Evolutionary conservation across 2,888 invertebrate species (phyloP), one percentile per base, ranked within the genome.

Genomic region (Eristalinus sepulchralis): DNA sequence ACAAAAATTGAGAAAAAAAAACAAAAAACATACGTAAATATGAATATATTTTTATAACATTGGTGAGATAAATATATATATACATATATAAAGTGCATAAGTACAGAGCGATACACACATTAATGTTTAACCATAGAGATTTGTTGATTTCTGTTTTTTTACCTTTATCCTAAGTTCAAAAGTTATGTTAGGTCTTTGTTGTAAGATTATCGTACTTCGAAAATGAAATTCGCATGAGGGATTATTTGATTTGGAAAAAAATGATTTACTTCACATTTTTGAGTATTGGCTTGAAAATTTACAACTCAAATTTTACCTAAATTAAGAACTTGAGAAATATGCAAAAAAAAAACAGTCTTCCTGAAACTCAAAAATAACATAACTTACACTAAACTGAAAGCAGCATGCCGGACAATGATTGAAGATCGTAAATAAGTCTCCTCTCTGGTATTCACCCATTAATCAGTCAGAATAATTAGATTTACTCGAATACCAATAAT

Each of bases 31-130:
- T 75, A 82, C 73, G 73, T 82, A 82, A 78, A 85, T 78, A 83
- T 83, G 71, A 78, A 83, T 86, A 86, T 86, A 86, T 86, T 86
- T 86, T 86, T 86, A 75, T 86, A 86, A 83, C 34, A 83, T 87
- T 76, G 83, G 83, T 75, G 83, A 78, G 78, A 83, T 73, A 87
- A 79, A 75, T 79, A 79, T 81, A 72, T 83, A 78, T 77, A 55
- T 60, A n/a, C n/a, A 66, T 17, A 55, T 60, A 27, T 27, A 27
- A 72, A 83, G 34, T 81, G 57, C 83, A 66, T 73, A 72, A 87
- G 79, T 78, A 67, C 64, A 75, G 67, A 76, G 57, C 53, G 75
- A 71, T 71, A 72, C 86, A 80, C 39, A 80, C 71, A 22, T 70
- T 83, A 79, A 83, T 79, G 36, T 60, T 72, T 71, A 66, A 67